phyloP scores from a whole-genome alignment of 2,797 vertebrate species.

The Cercopithecus mitis region DNA sequence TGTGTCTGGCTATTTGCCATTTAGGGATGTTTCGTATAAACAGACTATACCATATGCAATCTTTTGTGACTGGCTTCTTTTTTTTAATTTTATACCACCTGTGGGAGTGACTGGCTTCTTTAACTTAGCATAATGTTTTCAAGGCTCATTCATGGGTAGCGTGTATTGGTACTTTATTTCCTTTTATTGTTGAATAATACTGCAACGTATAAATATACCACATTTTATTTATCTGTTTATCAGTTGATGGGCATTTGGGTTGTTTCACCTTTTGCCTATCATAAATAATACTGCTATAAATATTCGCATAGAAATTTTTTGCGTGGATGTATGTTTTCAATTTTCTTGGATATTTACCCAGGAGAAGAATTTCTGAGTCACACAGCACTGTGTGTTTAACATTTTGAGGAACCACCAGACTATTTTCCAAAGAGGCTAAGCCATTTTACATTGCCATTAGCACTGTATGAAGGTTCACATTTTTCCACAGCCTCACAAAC shows the following conservation, averaged over 20 bases:
- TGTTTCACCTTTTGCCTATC: neutral
- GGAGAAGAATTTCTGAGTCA: neutral
- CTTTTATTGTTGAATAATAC: neutral
- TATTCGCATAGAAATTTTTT: neutral
- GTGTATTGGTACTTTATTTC: neutral
- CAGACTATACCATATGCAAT: neutral
- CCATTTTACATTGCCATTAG: neutral
- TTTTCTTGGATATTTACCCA: neutral
- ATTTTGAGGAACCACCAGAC: neutral
- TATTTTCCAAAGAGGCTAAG: neutral
- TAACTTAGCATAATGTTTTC: neutral
- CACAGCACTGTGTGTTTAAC: neutral
- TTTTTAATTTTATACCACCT: too few species aligned
- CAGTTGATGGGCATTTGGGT: neutral
- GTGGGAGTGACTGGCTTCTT: neutral
- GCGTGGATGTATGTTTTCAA: neutral
- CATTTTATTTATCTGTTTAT: neutral
- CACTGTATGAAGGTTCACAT: neutral
- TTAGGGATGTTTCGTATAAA: neutral
- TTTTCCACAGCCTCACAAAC: neutral
- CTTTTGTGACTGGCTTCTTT: neutral
- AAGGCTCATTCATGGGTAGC: neutral
- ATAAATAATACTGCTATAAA: neutral
- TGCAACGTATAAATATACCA: neutral
- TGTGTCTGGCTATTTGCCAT: neutral